Base-by-base conservation (phyloP, 1,140 invertebrate species). In the Hydropsyche tenuis region DNA sequence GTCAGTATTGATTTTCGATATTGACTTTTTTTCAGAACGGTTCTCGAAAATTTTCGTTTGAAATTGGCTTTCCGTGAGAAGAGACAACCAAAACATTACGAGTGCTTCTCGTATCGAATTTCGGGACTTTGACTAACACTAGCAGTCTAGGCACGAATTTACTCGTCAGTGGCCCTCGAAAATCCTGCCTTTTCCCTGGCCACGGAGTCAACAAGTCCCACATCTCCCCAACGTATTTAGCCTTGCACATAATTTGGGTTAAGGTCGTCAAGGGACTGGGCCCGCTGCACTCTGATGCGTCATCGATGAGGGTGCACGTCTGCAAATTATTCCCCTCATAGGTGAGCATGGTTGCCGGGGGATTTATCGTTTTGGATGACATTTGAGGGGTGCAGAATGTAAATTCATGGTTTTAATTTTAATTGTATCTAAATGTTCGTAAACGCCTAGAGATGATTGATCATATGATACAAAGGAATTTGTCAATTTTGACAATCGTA, bases 131-230 rank as follows among this genome's bases (percentile, higher is more conserved):
- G 18, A 14, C 56, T n/a, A 12, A 25, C 20, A 12, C 23, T 14
- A 12, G n/a, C 51, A 53, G 12, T 22, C 37, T 46, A 16, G 42
- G 20, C 42, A 68, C 65, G 48, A 68, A 68, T 45, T 68, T 48
- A 23, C 65, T 68, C 65, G 42, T 68, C 65, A 48, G 65, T 30
- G 60, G 45, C n/a, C 65, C 30, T 37, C 30, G 30, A 37, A 37
- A 66, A 20, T 48, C 65, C 18, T 68, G 43, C 42, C 65, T 22
- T 48, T 68, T 68, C 22, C 65, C 11, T 16, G 22, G 65, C 25
- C 43, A 68, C 65, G 23, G 16, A 68, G 65, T 68, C 65, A 68
- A 68, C 65, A 68, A 68, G 65, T 68, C 45, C 25, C 20, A 25
- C 16, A 20, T 25, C 42, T 25, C 63, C 14, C 30, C 43, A 37